phyloP scores from a whole-genome alignment of 2,888 invertebrate genomes.

The Automeris io region DNA sequence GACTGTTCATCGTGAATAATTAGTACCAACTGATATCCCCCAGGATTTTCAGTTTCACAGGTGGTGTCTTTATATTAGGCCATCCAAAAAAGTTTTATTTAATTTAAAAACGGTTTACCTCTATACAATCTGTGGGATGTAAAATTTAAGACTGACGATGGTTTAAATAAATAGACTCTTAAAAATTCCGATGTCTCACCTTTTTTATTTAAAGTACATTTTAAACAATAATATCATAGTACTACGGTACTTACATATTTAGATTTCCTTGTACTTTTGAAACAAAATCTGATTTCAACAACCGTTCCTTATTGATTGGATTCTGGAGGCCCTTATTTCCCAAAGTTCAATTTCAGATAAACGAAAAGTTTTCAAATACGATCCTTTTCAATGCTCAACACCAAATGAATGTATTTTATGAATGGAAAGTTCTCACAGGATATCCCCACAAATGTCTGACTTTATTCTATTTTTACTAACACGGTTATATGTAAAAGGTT shows the following conservation, averaged over 20 bases:
- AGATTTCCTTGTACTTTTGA: slow-evolving; percentile 6
- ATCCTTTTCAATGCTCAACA: slow-evolving; percentile 53
- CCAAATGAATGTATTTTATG: slow-evolving; percentile 65
- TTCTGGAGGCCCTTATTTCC: slow-evolving; percentile 19
- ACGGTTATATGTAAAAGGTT: slow-evolving; percentile 20
- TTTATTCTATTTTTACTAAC: slow-evolving; percentile 55
- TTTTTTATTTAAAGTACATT: too few relatives aligned
- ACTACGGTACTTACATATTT: slow-evolving; percentile 23
- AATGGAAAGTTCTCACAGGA: slow-evolving; percentile 55
- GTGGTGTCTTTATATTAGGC: too few relatives aligned
- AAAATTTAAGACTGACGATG: too few relatives aligned
- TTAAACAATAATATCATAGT: too few relatives aligned
- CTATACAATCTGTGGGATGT: too few relatives aligned
- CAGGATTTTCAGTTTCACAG: too few relatives aligned
- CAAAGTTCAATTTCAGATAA: slow-evolving; percentile 33
- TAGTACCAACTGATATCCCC: too few relatives aligned
- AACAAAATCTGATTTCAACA: slow-evolving; percentile 6
- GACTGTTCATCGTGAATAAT: too few relatives aligned
- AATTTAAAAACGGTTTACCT: too few relatives aligned
- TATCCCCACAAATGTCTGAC: slow-evolving; percentile 43
- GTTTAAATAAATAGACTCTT: too few relatives aligned
- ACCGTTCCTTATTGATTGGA: slow-evolving; percentile 8
- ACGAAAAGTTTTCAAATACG: slow-evolving; percentile 25
- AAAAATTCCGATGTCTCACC: too few relatives aligned
- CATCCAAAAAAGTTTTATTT: too few relatives aligned